Base-by-base conservation (phyloP, 2,797 vertebrate genomes). In the Ispidina picta region DNA sequence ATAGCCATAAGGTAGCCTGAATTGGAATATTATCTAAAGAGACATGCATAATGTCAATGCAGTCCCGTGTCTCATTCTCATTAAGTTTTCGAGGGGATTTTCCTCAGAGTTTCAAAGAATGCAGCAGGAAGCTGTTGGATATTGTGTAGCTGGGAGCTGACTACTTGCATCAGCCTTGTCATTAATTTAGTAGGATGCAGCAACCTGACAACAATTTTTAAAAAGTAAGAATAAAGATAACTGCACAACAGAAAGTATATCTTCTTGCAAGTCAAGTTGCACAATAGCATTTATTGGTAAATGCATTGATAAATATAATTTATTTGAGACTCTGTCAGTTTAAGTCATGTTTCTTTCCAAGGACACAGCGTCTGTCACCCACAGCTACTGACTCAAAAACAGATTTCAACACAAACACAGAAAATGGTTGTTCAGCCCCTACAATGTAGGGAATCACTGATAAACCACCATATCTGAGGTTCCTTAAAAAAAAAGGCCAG, bases 311-410 rank as follows among this genome's bases (percentile, higher is more conserved):
- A 74, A 82, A 56, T 77, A 5, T 51, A 4, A 13, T 74, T 4
- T 55, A 23, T 74, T 74, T 78, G 19, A 7, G 22, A 70, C 26
- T 37, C 22, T 31, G 3, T 63, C 22, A 29, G 3, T 63, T 3
- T 48, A 73, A 69, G 58, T 88, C 39, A 33, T 26, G 2, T 76
- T 93, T 88, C 71, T 83, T 94, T 93, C 44, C 88, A 76, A 94
- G 93, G 64, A 43, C 31, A 20, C 22, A 85, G 12, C 41, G 48
- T 48, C 70, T 83, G 52, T 80, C 71, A 83, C 31, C 66, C 44
- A 11, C 25, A 43, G 43, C 84, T 89, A 77, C 84, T 81, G 91
- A 73, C 65, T 81, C 23, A 48, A 66, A 77, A 78, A 55, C 37
- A 21, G 4, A 18, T 65, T 73, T 69, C 12, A 23, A 8, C 19